These are phyloP conservation scores for Falco naumanni DNA, from an alignment of 2,797 vertebrate genomes.

Conservation along the genomic window DNA sequence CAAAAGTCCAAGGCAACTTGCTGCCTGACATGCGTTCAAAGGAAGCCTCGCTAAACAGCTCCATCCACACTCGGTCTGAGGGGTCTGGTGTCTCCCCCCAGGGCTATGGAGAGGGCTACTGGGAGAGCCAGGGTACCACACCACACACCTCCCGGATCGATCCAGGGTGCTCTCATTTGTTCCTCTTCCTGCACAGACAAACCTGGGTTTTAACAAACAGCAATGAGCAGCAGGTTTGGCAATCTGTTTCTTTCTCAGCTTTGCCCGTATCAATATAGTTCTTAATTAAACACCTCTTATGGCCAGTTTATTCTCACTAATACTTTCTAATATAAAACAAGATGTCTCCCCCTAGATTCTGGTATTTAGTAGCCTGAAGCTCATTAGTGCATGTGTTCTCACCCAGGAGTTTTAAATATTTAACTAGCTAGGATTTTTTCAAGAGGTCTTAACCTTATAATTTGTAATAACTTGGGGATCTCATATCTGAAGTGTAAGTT, in stretches of 20 bases:
- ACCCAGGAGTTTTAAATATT: conserved; percentile 82
- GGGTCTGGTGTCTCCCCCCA: not conserved
- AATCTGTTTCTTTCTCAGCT: not conserved
- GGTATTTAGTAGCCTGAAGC: conserved; percentile 73
- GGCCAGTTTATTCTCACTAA: conserved; percentile 49
- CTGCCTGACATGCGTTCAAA: not conserved
- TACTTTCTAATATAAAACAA: conserved; percentile 58
- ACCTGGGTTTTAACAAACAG: not conserved
- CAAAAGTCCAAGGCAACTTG: not conserved
- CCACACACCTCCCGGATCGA: fast-evolving
- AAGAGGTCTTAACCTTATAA: conserved; percentile 81
- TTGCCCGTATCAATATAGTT: conserved; percentile 3
- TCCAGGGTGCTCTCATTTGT: not conserved
- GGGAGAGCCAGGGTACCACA: not conserved
- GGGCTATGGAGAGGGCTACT: not conserved
- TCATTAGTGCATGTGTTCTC: conserved; percentile 73
- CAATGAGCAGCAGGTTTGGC: not conserved
- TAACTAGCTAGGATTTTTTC: conserved; percentile 77
- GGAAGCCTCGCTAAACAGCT: not conserved
- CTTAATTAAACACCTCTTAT: conserved; percentile 53
- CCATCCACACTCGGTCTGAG: not conserved
- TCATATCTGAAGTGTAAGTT: conserved; percentile 65
- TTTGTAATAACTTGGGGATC: conserved; percentile 78
- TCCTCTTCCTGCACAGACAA: not conserved
- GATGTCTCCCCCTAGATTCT: conserved; percentile 59